These are phyloP conservation scores for Catajapyx aquilonaris DNA, from an alignment of 1,140 invertebrate species.

Conservation along the genomic window DNA sequence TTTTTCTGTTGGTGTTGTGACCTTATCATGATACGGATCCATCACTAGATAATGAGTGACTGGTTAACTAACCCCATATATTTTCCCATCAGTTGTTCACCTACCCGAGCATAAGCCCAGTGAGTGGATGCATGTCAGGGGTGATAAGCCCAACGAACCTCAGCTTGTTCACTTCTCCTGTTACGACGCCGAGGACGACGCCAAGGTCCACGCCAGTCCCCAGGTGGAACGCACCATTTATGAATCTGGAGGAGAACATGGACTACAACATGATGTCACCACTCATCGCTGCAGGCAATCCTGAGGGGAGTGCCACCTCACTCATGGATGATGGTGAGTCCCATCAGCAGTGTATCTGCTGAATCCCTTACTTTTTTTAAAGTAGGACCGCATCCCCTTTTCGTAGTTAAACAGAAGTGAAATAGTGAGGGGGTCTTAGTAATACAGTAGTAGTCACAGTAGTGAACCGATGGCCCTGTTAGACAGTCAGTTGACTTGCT, in stretches of 20 bases:
- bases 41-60: no score
- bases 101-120: slow-evolving; percentile 58
- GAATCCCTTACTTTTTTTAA: slow-evolving; percentile 1
- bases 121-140: slow-evolving; percentile 44
- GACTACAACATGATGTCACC: slow-evolving; percentile 81
- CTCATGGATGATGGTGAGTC: slow-evolving; percentile 43
- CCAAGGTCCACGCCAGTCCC: slow-evolving; percentile 35
- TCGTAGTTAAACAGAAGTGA: slow-evolving; percentile 1
- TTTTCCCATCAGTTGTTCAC: slow-evolving; percentile 79
- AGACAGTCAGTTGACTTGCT: no score
- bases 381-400: slow-evolving; percentile 6
- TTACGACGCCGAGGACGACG: slow-evolving; percentile 38
- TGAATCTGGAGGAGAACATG: slow-evolving; percentile 59
- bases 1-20: no score
- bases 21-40: no score
- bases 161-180: slow-evolving; percentile 62
- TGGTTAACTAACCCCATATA: no score
- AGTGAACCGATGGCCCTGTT: no score
- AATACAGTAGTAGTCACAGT: not conserved
- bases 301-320: slow-evolving; percentile 40
- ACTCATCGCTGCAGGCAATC: slow-evolving; percentile 32
- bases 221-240: slow-evolving; percentile 71
- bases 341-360: slow-evolving; percentile 4
- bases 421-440: not conserved
- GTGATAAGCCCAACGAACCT: slow-evolving; percentile 79